A percentile compares a stretch with the other conserved stretches of the same genome.
phyloP scores from a whole-genome alignment of 2,888 invertebrate genomes.

The Leptinotarsa tumamoca region DNA sequence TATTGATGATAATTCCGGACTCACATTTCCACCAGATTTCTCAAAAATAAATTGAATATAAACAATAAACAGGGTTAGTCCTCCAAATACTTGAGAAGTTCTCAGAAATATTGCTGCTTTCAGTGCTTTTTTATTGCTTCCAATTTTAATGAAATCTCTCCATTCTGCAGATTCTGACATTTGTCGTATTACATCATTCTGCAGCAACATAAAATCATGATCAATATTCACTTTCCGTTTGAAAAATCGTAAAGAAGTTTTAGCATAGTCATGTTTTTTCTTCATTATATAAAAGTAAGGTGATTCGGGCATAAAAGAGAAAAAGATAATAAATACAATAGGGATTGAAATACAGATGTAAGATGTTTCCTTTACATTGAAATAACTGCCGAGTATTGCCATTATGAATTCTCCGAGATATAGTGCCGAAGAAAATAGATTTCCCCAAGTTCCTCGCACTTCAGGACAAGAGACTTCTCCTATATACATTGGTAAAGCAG shows the following conservation, averaged over 20 bases:
- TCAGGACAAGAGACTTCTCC: slow-evolving; percentile 13
- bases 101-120: slow-evolving; percentile 55
- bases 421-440: not conserved
- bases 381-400: slow-evolving; percentile 1
- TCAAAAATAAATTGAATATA: slow-evolving; percentile 58
- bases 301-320: slow-evolving; percentile 12
- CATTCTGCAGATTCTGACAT: slow-evolving; percentile 58
- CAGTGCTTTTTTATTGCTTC: slow-evolving; percentile 56
- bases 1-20: slow-evolving; percentile 52
- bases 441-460: slow-evolving; percentile 13
- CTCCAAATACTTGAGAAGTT: slow-evolving; percentile 57
- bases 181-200: slow-evolving; percentile 55
- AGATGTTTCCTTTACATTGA: not conserved
- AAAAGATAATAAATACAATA: not conserved
- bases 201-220: slow-evolving; percentile 50
- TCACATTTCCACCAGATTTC: slow-evolving; percentile 55
- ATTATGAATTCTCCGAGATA: slow-evolving; percentile 15
- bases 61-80: slow-evolving; percentile 53
- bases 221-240: slow-evolving; percentile 37
- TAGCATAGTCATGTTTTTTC: not conserved
- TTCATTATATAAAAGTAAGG: slow-evolving; percentile 17
- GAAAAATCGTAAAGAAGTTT: not conserved
- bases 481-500: slow-evolving; percentile 3
- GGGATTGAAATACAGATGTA: slow-evolving; percentile 9
- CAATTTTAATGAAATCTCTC: slow-evolving; percentile 55